Conservation (phyloP, 2,113 vertebrate genomes). For the Bos javanicus region DNA sequence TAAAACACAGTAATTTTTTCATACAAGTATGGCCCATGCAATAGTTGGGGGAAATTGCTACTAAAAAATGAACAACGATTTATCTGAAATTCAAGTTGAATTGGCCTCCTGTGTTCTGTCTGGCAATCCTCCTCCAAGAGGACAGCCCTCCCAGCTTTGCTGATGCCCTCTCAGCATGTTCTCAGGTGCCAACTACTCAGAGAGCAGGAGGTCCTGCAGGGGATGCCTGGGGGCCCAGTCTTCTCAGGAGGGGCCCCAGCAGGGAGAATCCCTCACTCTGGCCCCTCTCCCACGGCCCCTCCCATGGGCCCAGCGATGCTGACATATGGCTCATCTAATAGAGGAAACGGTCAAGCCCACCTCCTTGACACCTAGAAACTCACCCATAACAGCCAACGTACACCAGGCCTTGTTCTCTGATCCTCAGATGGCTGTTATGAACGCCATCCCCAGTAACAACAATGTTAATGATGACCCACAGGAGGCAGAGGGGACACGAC, state of each 20-base stretch:
- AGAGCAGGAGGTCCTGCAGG: not conserved
- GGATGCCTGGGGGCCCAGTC: accelerated
- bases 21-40: not conserved
- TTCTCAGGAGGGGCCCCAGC: not conserved
- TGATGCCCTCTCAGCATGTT: not conserved
- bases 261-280: not conserved
- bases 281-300: not conserved
- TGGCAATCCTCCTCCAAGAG: not conserved
- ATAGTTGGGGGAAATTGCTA: not conserved
- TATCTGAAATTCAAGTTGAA: not conserved
- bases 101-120: not conserved
- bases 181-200: not conserved
- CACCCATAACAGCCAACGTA: accelerated
- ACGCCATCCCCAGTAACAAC: accelerated
- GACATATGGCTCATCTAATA: accelerated
- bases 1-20: not conserved
- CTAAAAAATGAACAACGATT: not conserved
- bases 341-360: not conserved
- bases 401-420: not conserved
- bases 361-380: not conserved
- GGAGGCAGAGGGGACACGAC: not conserved
- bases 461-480: accelerated
- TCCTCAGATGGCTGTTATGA: not conserved
- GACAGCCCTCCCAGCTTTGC: not conserved
- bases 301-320: not conserved